Evolutionary conservation across 2,113 vertebrate genomes (phyloP).

Genomic region (Cairina moschata): DNA sequence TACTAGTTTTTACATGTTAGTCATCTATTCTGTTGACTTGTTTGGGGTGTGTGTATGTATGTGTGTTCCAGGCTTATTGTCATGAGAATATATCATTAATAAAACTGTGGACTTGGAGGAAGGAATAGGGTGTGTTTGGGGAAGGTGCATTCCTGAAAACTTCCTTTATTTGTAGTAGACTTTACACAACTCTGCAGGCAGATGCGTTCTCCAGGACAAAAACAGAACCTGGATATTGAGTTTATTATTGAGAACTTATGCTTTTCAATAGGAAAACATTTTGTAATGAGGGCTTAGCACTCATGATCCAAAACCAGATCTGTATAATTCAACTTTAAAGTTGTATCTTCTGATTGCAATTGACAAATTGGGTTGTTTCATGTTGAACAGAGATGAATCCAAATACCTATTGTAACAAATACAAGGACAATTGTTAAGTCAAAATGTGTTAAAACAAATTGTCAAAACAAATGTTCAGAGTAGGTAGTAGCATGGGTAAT

Average conservation of each 20-base stretch:
- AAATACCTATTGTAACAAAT: background rate
- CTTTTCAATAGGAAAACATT: background rate
- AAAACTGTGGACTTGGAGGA: background rate
- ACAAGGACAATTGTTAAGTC: background rate
- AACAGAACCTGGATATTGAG: background rate
- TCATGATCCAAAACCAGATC: background rate
- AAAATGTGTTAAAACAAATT: background rate
- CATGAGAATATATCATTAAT: background rate
- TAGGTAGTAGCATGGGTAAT: background rate
- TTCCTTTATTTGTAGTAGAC: background rate
- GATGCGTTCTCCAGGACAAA: background rate
- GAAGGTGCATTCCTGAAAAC: background rate
- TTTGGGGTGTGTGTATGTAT: background rate
- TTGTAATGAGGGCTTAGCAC: background rate
- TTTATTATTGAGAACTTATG: background rate
- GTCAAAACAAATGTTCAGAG: background rate
- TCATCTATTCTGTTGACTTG: background rate
- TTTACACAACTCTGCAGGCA: background rate
- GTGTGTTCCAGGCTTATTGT: background rate
- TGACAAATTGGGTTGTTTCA: background rate
- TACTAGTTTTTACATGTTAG: background rate
- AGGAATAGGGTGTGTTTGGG: background rate
- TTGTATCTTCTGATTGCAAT: background rate
- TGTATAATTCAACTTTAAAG: background rate
- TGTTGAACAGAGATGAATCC: background rate